Percentiles rank a stretch among this genome's conserved stretches.
Evolutionary conservation across 2,888 invertebrate genomes (phyloP).

Genomic region (Meteorus cinctellus): DNA sequence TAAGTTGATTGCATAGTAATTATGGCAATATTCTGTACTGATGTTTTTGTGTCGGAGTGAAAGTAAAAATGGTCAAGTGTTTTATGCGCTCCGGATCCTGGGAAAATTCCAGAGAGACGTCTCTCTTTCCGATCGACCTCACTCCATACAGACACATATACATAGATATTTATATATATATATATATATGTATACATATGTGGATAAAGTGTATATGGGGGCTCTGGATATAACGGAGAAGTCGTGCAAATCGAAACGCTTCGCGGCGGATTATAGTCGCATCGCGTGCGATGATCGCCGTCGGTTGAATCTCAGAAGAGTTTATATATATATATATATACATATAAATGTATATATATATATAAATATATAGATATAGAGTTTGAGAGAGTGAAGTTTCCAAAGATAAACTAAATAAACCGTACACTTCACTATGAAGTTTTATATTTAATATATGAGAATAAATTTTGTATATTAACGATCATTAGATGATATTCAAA

Average conservation of each 20-base stretch:
- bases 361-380: background rate
- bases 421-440: background rate
- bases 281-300: conserved; percentile 44
- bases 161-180: background rate
- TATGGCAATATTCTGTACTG: conserved; percentile 15
- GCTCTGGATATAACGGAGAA: conserved; percentile 41
- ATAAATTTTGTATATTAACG: background rate
- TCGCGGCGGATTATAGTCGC: conserved; percentile 46
- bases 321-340: background rate
- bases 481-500: background rate
- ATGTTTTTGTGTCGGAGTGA: conserved; percentile 7
- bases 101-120: conserved; percentile 42
- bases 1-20: conserved; percentile 30
- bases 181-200: conserved; percentile 24
- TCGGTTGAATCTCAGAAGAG: conserved; percentile 41
- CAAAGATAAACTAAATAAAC: conserved; percentile 7
- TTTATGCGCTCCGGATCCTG: conserved; percentile 44
- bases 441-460: background rate
- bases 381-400: conserved; percentile 1
- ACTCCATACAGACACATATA: conserved; percentile 29
- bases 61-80: conserved; percentile 37
- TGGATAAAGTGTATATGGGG: conserved; percentile 22
- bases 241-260: conserved; percentile 45
- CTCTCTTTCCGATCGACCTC: conserved; percentile 37
- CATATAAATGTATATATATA: background rate